Conservation (phyloP, 2,797 vertebrate genomes). For the Natrix natrix region DNA sequence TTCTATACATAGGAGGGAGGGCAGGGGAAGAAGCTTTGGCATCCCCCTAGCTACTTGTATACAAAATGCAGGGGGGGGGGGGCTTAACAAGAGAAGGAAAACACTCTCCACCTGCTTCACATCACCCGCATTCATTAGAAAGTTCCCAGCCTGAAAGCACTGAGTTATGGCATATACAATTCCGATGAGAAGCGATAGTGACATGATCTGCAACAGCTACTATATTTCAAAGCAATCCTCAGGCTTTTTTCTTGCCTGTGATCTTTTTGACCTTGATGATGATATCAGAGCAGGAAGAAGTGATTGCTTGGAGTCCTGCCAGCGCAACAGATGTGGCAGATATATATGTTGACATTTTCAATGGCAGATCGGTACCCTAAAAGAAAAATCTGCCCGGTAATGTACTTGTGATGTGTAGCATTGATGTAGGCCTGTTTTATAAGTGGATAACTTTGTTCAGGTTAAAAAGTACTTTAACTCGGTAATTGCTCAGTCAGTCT, state of each 20-base stretch:
- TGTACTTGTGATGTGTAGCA: background rate
- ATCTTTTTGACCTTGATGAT: conserved; percentile 13
- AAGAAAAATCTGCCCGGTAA: conserved; percentile 2
- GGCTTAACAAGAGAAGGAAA: background rate
- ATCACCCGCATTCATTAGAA: background rate
- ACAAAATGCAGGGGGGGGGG: background rate
- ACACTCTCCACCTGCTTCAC: background rate
- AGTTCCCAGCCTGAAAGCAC: background rate
- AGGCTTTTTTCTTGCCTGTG: conserved; percentile 4
- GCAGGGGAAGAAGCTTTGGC: background rate
- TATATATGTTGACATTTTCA: background rate
- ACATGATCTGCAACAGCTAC: background rate
- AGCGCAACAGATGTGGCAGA: background rate
- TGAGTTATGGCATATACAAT: background rate
- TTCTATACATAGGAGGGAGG: background rate
- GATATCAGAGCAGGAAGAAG: background rate
- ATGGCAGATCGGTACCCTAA: conserved; percentile 5
- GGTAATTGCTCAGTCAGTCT: background rate
- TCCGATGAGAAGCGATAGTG: background rate
- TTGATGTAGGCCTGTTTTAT: background rate
- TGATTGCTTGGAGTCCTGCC: background rate
- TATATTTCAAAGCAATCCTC: background rate
- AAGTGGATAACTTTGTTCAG: background rate
- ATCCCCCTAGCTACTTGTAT: background rate
- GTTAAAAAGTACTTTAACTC: background rate